Percentiles rank a stretch among this genome's conserved stretches.
These are phyloP conservation scores for Protobothrops flavoviridis DNA, from an alignment of 2,113 vertebrate genomes.

Conservation along the genomic window DNA sequence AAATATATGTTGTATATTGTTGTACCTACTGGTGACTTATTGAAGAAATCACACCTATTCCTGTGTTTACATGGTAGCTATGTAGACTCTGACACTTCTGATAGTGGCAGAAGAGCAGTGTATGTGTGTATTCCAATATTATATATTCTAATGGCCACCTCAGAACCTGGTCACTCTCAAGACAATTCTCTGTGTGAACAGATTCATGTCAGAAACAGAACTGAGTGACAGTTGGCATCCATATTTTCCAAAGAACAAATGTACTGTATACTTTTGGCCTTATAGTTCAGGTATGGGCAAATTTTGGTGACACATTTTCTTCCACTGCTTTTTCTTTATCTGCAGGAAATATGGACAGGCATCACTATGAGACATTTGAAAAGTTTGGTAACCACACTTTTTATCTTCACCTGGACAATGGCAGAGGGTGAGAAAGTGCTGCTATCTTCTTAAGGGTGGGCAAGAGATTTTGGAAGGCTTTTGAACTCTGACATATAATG, in stretches of 20 bases:
- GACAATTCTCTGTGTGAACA: background rate
- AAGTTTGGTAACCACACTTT: constrained; percentile 85
- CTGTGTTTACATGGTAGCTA: too few species aligned
- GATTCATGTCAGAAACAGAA: background rate
- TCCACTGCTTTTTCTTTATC: background rate
- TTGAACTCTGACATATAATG: background rate
- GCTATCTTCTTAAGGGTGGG: background rate
- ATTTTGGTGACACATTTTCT: background rate
- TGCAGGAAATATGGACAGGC: constrained; percentile 84
- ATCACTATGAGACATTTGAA: constrained; percentile 86
- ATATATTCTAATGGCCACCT: background rate
- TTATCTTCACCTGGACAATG: constrained; percentile 82
- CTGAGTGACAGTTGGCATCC: background rate
- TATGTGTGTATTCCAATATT: background rate
- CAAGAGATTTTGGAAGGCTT: background rate
- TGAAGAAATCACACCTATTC: too few species aligned
- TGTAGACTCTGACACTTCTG: background rate
- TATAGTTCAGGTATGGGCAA: background rate
- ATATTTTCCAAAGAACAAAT: background rate
- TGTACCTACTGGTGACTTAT: too few species aligned
- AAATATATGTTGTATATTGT: too few species aligned
- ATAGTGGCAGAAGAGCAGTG: background rate
- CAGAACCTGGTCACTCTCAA: background rate
- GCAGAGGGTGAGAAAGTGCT: constrained; percentile 71
- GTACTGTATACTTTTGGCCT: background rate